Evolutionary conservation across 2,113 vertebrate species (phyloP), one percentile per base, ranked within the genome.

Genomic region (Eolophus roseicapilla): DNA sequence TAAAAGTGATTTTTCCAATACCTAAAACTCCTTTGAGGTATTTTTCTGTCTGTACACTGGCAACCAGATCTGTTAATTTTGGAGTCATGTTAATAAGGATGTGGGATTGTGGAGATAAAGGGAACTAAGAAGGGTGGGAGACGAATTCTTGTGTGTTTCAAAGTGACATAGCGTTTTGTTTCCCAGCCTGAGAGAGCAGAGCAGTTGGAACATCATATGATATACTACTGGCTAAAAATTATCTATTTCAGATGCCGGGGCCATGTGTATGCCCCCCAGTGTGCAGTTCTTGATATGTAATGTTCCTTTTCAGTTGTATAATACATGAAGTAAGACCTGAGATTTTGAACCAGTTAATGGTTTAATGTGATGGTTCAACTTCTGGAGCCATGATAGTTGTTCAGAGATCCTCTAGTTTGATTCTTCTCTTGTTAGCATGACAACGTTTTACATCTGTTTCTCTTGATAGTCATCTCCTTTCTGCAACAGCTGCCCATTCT

Each of bases 181-280:
- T 91, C 35, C 46, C 20, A 86, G 15, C 11, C 19, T 68, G 31
- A 75, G 63, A 77, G 6, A 25, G 24, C 47, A 64, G 47, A 79
- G 15, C 25, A 67, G 41, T 50, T 74, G 44, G 17, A 79, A 39
- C 25, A 71, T 67, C 24, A 33, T 6, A 11, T 39, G 16, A 89
- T 20, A 18, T 62, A 33, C 16, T 64, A 19, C 27, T 55, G 28
- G 5, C 3, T 8, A 69, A 65, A 80, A 39, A 31, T 14, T 31
- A 15, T 6, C 53, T 7, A 23, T 23, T 16, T 90, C 20, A 50
- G 25, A 15, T 82, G 41, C 29, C 47, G 31, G 21, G 39, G 23
- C 37, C 11, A 3, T 21, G 13, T 19, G 5, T 73, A 27, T 47
- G 6, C 10, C 10, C 10, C 0, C 0, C 35, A 8, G 11, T 60